Percentiles rank a stretch among this genome's conserved stretches.
These are phyloP conservation scores for Drosophila trapezifrons DNA, from an alignment of 1,140 invertebrate species.

Conservation along the genomic window DNA sequence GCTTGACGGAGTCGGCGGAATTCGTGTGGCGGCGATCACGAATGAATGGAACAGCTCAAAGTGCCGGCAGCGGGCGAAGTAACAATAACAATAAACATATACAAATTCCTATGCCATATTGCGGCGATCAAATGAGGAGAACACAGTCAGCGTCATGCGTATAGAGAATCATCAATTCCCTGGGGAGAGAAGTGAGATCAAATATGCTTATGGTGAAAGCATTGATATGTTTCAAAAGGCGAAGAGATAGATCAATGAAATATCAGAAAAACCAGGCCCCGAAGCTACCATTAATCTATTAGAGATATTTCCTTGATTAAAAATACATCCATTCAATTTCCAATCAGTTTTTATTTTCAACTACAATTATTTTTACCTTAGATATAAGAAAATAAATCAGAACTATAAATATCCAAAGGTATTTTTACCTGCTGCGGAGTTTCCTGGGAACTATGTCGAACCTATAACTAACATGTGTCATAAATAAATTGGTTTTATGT, in stretches of 20 bases:
- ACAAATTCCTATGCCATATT: constrained; percentile 60
- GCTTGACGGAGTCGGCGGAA: constrained; percentile 41
- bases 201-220: background rate
- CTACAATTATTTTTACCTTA: background rate
- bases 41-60: constrained; percentile 49
- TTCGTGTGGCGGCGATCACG: constrained; percentile 27
- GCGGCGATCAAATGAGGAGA: constrained; percentile 29
- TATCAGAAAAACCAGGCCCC: background rate
- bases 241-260: background rate
- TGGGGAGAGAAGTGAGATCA: background rate
- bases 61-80: constrained; percentile 21
- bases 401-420: background rate
- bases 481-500: background rate
- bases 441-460: background rate
- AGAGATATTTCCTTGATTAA: too few relatives aligned
- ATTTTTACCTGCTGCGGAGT: too few relatives aligned
- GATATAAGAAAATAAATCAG: background rate
- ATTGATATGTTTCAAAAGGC: background rate
- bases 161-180: constrained; percentile 13
- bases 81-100: constrained; percentile 60
- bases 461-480: constrained; percentile 1
- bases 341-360: background rate
- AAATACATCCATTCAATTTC: too few relatives aligned
- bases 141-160: constrained; percentile 18
- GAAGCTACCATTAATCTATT: background rate